Base-by-base conservation (phyloP, 2,113 vertebrate genomes). In the Planiliza haematocheilus region DNA sequence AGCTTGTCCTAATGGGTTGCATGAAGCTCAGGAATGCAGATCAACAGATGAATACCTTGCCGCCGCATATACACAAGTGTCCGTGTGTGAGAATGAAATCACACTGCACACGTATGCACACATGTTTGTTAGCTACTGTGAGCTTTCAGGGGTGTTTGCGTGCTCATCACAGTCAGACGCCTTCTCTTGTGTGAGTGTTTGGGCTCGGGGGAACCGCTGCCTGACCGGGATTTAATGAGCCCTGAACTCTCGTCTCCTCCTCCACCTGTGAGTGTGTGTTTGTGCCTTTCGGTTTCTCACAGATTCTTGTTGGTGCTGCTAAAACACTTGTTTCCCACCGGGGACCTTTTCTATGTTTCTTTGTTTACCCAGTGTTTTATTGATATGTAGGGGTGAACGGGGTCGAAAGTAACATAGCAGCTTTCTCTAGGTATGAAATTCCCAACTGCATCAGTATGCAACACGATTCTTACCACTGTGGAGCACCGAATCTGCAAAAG, bases 11-110 rank as follows among this genome's bases (percentile, higher is more conserved):
- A 86, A 85, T 81, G 82, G 84, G 51, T 83, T 67, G 65, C 69
- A 79, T 76, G 68, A 76, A 87, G 65, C 74, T 74, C 71, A 77
- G 84, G 85, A 91, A 91, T 92, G 81, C 64, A 90, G 83, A 86
- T 89, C 81, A 86, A 73, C 74, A 79, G 85, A 90, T 89, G 68
- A 79, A 77, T 65, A 46, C 64, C n/a, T 74, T 52, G 36, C 30
- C 11, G 63, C 61, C 59, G 39, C 70, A 68, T 66, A 49, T 69
- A 38, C 63, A 36, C 61, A 43, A 61, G 34, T 30, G 42, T 73
- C 17, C 77, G 39, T 59, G 30, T 49, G 43, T 68, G 37, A 38
- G 68, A 5, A 38, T 62, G 62, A 69, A 69, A 53, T 59, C n/a
- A 62, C 14, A 43, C 18, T 43, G 42, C 57, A 30, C 41, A 43